Percentiles rank a stretch among this genome's conserved stretches.
Evolutionary conservation across 2,888 invertebrate species (phyloP).

Genomic region (Gibbula magus): DNA sequence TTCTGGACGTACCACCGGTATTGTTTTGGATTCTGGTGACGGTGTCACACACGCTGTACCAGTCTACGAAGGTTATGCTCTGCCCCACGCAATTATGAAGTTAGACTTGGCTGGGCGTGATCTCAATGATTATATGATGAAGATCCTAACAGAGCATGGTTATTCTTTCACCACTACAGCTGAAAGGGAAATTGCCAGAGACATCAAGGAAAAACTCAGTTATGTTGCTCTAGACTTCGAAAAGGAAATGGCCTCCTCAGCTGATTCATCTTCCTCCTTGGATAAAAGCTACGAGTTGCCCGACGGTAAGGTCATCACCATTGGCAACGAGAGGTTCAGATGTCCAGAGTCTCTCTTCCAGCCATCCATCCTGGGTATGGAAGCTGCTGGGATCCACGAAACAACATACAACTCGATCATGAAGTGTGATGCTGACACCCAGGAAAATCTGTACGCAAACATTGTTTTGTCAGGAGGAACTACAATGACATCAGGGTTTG

Average conservation of each 20-base stretch:
- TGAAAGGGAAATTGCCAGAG: slow-evolving; percentile 91
- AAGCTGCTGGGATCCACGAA: slow-evolving; percentile 79
- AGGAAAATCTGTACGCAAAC: slow-evolving; percentile 63
- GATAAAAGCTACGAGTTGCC: slow-evolving; percentile 60
- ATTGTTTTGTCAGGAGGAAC: slow-evolving; percentile 91
- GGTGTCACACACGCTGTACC: slow-evolving; percentile 95
- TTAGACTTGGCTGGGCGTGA: slow-evolving; percentile 57
- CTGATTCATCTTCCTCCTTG: slow-evolving; percentile 47
- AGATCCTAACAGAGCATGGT: slow-evolving; percentile 70
- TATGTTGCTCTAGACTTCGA: slow-evolving; percentile 94
- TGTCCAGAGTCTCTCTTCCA: slow-evolving; percentile 50
- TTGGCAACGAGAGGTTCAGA: slow-evolving; percentile 59
- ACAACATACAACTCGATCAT: slow-evolving; percentile 56
- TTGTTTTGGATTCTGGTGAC: slow-evolving; percentile 93
- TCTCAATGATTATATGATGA: slow-evolving; percentile 78
- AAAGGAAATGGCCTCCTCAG: slow-evolving; percentile 87
- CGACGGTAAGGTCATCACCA: slow-evolving; percentile 60
- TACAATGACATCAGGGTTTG: slow-evolving; percentile 97
- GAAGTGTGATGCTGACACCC: slow-evolving; percentile 59
- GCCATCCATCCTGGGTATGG: slow-evolving; percentile 76
- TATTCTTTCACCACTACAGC: slow-evolving; percentile 74
- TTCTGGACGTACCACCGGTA: slow-evolving; percentile 94
- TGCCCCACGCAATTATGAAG: slow-evolving; percentile 70
- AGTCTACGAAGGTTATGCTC: slow-evolving; percentile 79
- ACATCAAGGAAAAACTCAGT: slow-evolving; percentile 94